Evolutionary conservation across 2,888 invertebrate genomes (phyloP).

Genomic region (Taphrorychus bicolor): DNA sequence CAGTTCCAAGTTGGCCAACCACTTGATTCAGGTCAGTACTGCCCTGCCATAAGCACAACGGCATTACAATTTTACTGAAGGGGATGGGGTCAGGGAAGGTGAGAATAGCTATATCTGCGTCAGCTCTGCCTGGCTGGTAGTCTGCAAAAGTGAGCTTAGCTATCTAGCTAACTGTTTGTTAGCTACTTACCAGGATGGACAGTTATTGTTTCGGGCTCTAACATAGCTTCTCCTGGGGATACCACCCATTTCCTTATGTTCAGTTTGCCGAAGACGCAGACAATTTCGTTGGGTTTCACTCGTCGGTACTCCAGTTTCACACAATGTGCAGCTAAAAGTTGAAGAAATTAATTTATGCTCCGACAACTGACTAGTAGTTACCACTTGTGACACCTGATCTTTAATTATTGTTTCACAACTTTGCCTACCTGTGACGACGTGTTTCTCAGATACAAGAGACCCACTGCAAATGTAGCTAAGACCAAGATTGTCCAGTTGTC

Average conservation of each 20-base stretch:
- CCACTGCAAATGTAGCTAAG: conserved; percentile 57
- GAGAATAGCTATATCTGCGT: conserved; percentile 67
- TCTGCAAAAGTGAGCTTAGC: conserved; percentile 46
- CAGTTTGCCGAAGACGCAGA: conserved; percentile 51
- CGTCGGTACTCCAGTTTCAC: conserved; percentile 45
- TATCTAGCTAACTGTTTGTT: neutral
- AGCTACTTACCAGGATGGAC: conserved; percentile 60
- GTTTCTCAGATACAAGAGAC: conserved; percentile 53
- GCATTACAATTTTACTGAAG: conserved; percentile 65
- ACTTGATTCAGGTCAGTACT: conserved; percentile 48
- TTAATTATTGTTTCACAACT: too few relatives aligned
- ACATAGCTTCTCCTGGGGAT: conserved; percentile 46
- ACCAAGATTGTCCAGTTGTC: conserved; percentile 50
- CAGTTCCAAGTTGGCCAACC: conserved; percentile 44
- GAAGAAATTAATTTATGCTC: neutral
- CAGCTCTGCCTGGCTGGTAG: conserved; percentile 65
- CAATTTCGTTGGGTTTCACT: conserved; percentile 46
- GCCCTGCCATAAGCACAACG: conserved; percentile 70
- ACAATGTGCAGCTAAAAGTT: conserved; percentile 54
- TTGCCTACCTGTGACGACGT: conserved; percentile 55
- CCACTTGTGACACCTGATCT: too few relatives aligned
- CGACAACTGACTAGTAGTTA: neutral
- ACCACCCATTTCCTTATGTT: conserved; percentile 50
- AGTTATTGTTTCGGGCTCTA: conserved; percentile 55
- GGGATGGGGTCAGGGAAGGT: conserved; percentile 61